Base-by-base conservation (phyloP, 2,888 invertebrate genomes). In the Lacanobia oleracea region DNA sequence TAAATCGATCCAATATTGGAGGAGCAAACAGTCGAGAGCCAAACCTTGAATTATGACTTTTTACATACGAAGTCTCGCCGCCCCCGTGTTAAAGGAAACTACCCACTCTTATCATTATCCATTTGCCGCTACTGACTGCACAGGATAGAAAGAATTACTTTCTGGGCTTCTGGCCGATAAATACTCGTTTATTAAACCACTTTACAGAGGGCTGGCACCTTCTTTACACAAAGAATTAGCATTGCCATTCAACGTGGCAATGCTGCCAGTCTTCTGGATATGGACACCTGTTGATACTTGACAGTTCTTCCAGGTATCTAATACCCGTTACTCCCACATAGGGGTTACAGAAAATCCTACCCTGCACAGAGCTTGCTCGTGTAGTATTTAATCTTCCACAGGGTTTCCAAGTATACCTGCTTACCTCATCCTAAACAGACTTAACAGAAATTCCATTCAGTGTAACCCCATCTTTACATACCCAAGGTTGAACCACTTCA, bases 401-500 rank as follows among this genome's bases (percentile, higher is more conserved):
- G 48, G 48, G 48, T 48, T 48, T 48, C 0, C 7, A 54, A 27
- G 27, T 27, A 16, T 27, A 27, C 16, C 23, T 8, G 16, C 7
- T 23, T 14, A 27, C n/a, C n/a, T n/a, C n/a, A 68, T 50, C 7
- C 21, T 43, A 18, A 3, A 73, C 1, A 27, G 14, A 10, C 5
- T 33, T 18, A 23, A 50, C 12, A 23, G 23, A 23, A 40, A 56
- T 23, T 40, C 8, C 12, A 40, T 40, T 60, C 9, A 0, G 43
- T 73, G 53, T 68, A 53, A 9, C 2, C 18, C 16, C 12, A 63
- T 45, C 61, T 65, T 75, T 67, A 67, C 18, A 1, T 7, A 10
- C 9, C 16, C 69, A 84, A 81, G 80, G 80, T 67, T 48, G 40
- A 57, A 33, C 7, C 62, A 66, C 81, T 80, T 33, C 9, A 51